Percentiles rank a stretch among this genome's conserved stretches.
phyloP scores from a whole-genome alignment of 2,888 invertebrate genomes.

The Zygogramma bicolorata region DNA sequence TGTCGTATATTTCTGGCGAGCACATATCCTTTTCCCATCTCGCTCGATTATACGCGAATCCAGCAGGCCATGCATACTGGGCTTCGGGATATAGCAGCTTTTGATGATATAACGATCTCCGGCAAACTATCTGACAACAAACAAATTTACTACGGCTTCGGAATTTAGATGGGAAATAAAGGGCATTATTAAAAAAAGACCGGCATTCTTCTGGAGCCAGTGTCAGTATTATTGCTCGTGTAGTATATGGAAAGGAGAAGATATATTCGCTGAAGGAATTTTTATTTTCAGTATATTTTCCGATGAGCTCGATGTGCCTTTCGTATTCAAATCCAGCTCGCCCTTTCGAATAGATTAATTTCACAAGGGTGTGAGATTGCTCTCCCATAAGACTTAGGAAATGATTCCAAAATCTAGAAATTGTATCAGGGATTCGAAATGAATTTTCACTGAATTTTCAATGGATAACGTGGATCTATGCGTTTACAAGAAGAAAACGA shows the following conservation, averaged over 20 bases:
- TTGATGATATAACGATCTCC: conserved; percentile 48
- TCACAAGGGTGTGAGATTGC: not conserved
- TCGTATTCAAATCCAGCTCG: not conserved
- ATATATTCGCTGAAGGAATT: conserved; percentile 34
- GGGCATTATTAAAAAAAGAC: conserved; percentile 46
- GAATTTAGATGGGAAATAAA: conserved; percentile 47
- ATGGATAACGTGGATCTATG: no score
- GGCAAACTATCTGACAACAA: conserved; percentile 49
- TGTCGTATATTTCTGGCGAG: conserved; percentile 33
- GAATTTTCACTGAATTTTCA: no score
- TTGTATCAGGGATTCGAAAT: no score
- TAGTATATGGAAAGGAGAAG: conserved; percentile 29
- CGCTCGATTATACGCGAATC: conserved; percentile 42
- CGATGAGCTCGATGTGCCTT: not conserved
- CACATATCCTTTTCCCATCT: conserved; percentile 33
- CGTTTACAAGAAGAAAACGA: no score
- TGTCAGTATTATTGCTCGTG: conserved; percentile 39
- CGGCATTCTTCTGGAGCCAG: conserved; percentile 38
- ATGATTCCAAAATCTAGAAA: no score
- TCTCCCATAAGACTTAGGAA: no score
- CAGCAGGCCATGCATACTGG: conserved; percentile 39
- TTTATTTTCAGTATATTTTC: conserved; percentile 23
- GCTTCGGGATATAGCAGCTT: conserved; percentile 32
- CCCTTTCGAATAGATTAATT: not conserved
- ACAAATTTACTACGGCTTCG: conserved; percentile 45